Conservation (phyloP, 2,888 invertebrate genomes). For the Stratiomys singularior region DNA sequence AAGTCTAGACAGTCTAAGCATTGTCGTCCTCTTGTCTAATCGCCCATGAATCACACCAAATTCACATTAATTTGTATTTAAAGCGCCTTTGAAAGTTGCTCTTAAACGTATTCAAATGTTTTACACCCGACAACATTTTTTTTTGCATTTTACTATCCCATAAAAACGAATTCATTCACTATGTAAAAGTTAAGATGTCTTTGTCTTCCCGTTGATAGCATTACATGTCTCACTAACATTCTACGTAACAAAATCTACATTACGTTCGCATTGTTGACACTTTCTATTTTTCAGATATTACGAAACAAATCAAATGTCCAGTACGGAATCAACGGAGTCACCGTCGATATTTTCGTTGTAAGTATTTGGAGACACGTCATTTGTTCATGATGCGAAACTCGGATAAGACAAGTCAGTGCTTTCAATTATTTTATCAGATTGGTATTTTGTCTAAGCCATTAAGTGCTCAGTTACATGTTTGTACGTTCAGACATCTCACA, state of each 20-base stretch:
- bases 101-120: no score
- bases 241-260: constrained; percentile 4
- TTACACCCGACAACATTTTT: no score
- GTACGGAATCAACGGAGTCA: constrained; percentile 78
- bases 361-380: constrained; percentile 28
- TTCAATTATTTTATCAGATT: background rate
- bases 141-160: no score
- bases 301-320: constrained; percentile 75
- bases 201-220: background rate
- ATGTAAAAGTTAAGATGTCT: background rate
- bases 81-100: no score
- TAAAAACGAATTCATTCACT: no score
- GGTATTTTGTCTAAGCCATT: background rate
- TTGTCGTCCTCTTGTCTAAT: background rate
- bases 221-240: background rate
- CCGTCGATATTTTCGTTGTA: constrained; percentile 67
- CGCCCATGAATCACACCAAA: background rate
- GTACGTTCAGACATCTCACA: background rate
- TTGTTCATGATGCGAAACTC: constrained; percentile 28
- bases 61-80: background rate
- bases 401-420: constrained; percentile 25
- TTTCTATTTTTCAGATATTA: constrained; percentile 70
- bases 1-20: background rate
- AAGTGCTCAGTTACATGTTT: background rate
- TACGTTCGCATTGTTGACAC: constrained; percentile 26